These are phyloP conservation scores for Corythornis vintsioides DNA, from an alignment of 2,113 vertebrate genomes.

Conservation along the genomic window DNA sequence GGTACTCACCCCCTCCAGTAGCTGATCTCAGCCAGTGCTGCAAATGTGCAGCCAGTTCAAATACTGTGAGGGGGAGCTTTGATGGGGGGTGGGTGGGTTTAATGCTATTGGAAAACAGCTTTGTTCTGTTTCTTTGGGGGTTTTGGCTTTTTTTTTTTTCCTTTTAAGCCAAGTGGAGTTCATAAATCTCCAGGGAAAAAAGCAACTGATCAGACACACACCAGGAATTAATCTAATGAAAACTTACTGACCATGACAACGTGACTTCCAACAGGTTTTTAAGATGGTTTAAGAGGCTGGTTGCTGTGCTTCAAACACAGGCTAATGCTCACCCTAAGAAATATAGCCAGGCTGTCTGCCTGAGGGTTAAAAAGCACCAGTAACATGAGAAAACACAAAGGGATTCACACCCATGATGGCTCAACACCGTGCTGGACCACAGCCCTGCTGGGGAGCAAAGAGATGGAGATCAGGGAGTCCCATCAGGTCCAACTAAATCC, in stretches of 20 bases:
- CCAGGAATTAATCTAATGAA: not conserved
- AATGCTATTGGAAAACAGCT: slow-evolving; percentile 28
- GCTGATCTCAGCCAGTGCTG: not conserved
- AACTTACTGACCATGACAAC: not conserved
- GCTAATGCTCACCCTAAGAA: not conserved
- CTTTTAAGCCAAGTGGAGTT: not conserved
- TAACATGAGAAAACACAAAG: not conserved
- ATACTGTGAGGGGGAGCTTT: not conserved
- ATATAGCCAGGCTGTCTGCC: not conserved
- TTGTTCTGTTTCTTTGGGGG: slow-evolving; percentile 10
- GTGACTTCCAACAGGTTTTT: not conserved
- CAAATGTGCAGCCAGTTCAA: not conserved
- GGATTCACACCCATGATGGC: not conserved
- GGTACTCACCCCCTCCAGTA: not conserved
- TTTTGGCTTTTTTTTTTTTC: not conserved
- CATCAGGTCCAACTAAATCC: not conserved
- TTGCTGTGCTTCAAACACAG: not conserved
- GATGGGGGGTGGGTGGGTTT: not conserved
- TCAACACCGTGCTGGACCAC: not conserved
- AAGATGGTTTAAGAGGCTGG: not conserved
- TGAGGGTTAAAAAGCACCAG: not conserved
- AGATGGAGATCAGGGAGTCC: not conserved
- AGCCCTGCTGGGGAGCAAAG: not conserved
- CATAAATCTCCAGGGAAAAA: not conserved
- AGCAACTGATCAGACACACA: not conserved